Evolutionary conservation across 92 coral and sea anemone genomes (phyloP), one percentile per base, ranked within the genome.

Genomic region (Paramuricea clavata): DNA sequence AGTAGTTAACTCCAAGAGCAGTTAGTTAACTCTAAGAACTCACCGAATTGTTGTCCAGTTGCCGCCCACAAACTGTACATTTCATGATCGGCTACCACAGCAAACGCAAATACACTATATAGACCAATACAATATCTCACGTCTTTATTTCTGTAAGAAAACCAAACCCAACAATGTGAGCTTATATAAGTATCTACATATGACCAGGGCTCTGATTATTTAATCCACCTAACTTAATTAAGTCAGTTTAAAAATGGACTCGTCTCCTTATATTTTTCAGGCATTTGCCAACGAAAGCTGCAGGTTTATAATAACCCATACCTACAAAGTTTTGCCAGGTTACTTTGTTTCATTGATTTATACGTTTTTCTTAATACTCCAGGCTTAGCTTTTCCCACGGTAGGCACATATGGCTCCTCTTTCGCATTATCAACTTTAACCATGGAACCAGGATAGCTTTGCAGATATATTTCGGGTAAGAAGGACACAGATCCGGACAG

Each of bases 31-130:
- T 25, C 22, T n/a, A n/a, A n/a, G 42, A 21, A 68, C 87, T 88
- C 69, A 89, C 98, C 98, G 23, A 81, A 69, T 22, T 90, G 49
- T 32, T 92, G 42, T 36, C 85, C 88, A 17, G 98, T 89, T 26
- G 98, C 95, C 30, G 97, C 95, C 97, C 98, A 95, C 39, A 95
- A 60, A n/a, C 91, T 81, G 89, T 89, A 92, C 79, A 95, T 44
- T 86, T 95, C 98, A 56, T 93, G 95, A 42, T 57, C 85, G 68
- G 94, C 98, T 85, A 93, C 78, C 23, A 81, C 72, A 12, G 77
- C 86, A 83, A 92, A 83, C 7, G 97, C 92, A 61, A 78, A 86
- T 6, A 73, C 17, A 13, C 89, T 81, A 69, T 95, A 95, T 23
- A 86, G 78, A 25, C 67, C 65, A 21, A 90, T 77, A 19, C 77